Percentiles rank a stretch among this genome's conserved stretches.
phyloP scores from a whole-genome alignment of 2,113 vertebrate genomes.

The Gymnarchus niloticus region DNA sequence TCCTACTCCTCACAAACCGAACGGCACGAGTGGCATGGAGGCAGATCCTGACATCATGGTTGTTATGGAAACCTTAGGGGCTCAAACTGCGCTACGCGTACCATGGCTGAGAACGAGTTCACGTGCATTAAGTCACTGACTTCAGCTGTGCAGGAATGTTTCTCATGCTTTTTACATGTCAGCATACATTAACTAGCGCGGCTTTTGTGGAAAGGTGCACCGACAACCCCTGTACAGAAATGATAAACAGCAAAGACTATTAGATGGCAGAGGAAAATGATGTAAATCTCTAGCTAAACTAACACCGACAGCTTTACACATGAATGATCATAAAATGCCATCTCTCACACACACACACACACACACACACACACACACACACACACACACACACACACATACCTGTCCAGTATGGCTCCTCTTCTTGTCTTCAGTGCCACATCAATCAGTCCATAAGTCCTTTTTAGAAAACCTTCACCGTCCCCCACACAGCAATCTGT shows the following conservation, averaged over 20 bases:
- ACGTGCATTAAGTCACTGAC: not conserved
- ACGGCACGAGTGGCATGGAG: not conserved
- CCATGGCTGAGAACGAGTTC: not conserved
- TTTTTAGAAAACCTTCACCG: not conserved
- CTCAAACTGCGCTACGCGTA: not conserved
- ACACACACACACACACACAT: conserved; percentile 5
- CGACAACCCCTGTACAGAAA: not conserved
- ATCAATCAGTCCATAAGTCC: not conserved
- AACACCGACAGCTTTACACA: not conserved
- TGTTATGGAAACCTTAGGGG: conserved; percentile 26
- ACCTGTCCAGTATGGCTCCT: not conserved
- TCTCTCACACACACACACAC: not conserved
- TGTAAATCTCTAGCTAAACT: not conserved
- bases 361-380: not conserved
- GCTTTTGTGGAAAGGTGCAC: not conserved
- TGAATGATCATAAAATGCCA: not conserved
- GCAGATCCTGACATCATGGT: not conserved
- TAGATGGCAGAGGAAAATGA: not conserved
- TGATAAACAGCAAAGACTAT: not conserved
- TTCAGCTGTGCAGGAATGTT: not conserved
- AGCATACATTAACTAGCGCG: not conserved
- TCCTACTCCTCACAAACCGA: not conserved
- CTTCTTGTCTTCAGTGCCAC: not conserved
- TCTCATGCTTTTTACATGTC: not conserved
- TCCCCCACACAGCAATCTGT: not conserved